Evolutionary conservation across 2,888 invertebrate genomes (phyloP).

Genomic region (Conus canariensis): DNA sequence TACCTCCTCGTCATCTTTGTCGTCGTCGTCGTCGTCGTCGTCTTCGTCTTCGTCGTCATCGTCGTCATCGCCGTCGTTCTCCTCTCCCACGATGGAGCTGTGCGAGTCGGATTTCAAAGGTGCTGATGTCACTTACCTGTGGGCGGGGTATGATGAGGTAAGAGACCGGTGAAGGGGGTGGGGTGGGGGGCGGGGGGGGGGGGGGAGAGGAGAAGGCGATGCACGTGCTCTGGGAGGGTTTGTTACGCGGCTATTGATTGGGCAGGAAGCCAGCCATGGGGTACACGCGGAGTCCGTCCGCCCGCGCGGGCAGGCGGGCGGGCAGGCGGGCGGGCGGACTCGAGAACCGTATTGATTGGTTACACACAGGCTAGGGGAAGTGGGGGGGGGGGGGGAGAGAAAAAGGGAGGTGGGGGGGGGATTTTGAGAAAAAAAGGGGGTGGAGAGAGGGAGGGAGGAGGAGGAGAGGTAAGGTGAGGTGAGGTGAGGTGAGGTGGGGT

Average conservation of each 20-base stretch:
- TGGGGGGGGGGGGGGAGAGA: not conserved
- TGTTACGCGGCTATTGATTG: constrained; percentile 18
- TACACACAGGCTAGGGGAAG: not conserved
- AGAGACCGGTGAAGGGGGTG: not conserved
- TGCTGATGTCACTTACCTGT: constrained; percentile 33
- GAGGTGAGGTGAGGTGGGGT: too few species aligned
- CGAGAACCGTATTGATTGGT: not conserved
- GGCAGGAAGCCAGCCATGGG: not conserved
- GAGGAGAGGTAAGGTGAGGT: not conserved
- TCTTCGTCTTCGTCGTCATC: not conserved
- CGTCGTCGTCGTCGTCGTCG: not conserved
- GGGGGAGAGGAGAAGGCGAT: not conserved
- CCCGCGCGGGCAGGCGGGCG: not conserved
- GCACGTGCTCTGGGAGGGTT: not conserved
- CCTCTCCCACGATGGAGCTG: constrained; percentile 16
- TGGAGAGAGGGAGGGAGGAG: not conserved
- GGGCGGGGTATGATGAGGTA: constrained; percentile 34
- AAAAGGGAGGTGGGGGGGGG: not conserved
- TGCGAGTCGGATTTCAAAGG: constrained; percentile 40
- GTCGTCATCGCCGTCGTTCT: not conserved
- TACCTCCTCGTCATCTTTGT: not conserved
- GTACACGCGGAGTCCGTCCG: too few species aligned
- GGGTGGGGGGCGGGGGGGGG: not conserved
- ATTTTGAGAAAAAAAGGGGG: not conserved
- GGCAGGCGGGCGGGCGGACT: not conserved